Percentiles rank a stretch among this genome's conserved stretches.
These are phyloP conservation scores for Ochropleura leucogaster DNA, from an alignment of 2,888 invertebrate genomes.

Conservation along the genomic window DNA sequence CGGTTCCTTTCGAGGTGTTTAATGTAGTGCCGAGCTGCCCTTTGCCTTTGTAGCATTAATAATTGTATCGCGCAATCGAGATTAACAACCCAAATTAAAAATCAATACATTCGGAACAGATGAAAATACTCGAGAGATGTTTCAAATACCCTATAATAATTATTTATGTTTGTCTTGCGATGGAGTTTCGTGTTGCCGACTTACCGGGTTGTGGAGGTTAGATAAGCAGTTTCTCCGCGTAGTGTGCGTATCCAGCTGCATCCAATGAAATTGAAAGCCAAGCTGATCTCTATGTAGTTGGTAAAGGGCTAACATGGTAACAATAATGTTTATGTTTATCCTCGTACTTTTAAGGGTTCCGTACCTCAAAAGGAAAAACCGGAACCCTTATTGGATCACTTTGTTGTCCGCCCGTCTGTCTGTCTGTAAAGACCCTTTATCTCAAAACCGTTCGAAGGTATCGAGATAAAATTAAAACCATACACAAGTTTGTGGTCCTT, in stretches of 20 bases:
- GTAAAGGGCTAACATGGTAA: not conserved
- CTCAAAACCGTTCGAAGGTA: too few relatives aligned
- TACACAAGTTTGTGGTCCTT: too few relatives aligned
- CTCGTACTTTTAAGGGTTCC: too few relatives aligned
- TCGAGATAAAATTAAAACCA: too few relatives aligned
- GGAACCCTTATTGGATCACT: too few relatives aligned
- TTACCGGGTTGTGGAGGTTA: not conserved
- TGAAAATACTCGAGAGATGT: conserved; percentile 19
- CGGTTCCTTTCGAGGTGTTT: conserved; percentile 77
- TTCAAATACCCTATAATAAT: not conserved
- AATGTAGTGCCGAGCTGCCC: conserved; percentile 80
- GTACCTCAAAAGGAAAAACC: too few relatives aligned
- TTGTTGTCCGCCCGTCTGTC: too few relatives aligned
- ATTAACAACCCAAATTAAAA: conserved; percentile 83
- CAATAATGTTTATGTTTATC: too few relatives aligned
- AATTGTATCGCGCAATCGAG: conserved; percentile 83
- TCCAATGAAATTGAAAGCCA: not conserved
- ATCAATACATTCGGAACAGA: conserved; percentile 73
- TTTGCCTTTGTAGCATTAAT: conserved; percentile 82
- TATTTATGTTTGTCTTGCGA: not conserved
- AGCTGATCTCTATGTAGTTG: not conserved
- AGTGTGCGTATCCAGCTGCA: not conserved
- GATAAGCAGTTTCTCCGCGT: not conserved
- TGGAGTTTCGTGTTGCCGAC: not conserved
- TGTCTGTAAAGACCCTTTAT: too few relatives aligned